Evolutionary conservation across 2,113 vertebrate genomes (phyloP), one percentile per base, ranked within the genome.

Genomic region (Myrmecophaga tridactyla): DNA sequence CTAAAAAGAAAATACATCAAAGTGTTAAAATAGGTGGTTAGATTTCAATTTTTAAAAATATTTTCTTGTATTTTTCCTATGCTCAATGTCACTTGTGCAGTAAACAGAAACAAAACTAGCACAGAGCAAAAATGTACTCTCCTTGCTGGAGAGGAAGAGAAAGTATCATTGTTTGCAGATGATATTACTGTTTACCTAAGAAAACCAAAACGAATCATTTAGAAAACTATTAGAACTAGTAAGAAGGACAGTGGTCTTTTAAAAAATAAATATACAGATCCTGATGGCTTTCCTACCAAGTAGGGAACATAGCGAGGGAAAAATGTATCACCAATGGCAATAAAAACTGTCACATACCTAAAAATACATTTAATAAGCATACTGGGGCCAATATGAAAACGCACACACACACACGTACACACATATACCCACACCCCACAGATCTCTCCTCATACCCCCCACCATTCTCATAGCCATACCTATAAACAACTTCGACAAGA

Each of bases 201-300:
- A 83, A 96, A 96, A 82, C 18, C 53, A 93, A 86, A 89, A 73
- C 39, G 60, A 73, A 72, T 77, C 46, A 58, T 60, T 70, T 48
- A 53, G 15, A n/a, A 75, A 51, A 90, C 21, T 60, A 85, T 78
- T 80, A 60, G 67, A 80, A 92, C 62, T 20, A 89, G 23, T 11
- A 27, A 51, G n/a, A 9, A 23, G 1, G 63, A 83, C 8, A 36
- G 27, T 36, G 48, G 8, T 6, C 63, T 65, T 13, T 72, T 76
- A 48, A 91, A 62, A 92, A 75, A 89, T 1, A 46, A 15, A 18
- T 29, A 67, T 36, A 21, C 27, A 46, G 10, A 87, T 77, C 5
- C 53, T 36, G 20, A 29, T 75, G 36, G 41, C 56, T 58, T 82
- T 84, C 29, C 21, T 62, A 31, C n/a, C 39, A 83, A 56, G 15